These are phyloP conservation scores for Anodontia alba DNA, from an alignment of 2,888 invertebrate genomes.

Conservation along the genomic window DNA sequence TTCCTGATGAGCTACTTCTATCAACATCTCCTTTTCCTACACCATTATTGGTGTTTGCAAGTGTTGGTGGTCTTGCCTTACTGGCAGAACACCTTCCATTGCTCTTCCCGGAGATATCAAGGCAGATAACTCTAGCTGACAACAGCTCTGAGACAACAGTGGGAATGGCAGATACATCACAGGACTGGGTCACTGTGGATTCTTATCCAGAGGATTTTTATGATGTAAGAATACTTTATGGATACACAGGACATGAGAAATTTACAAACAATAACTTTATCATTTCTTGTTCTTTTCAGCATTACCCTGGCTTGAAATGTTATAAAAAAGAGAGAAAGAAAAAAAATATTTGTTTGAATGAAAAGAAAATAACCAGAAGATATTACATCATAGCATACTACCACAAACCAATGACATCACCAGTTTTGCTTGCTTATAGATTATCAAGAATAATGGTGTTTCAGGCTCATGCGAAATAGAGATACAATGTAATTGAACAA, in stretches of 20 bases:
- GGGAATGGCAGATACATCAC: slow-evolving; percentile 39
- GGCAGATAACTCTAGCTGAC: slow-evolving; percentile 84
- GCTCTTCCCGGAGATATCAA: slow-evolving; percentile 92
- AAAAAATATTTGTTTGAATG: no score
- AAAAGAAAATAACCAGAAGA: no score
- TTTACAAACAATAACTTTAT: no score
- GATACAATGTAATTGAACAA: no score
- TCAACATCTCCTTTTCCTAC: slow-evolving; percentile 83
- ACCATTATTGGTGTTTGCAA: slow-evolving; percentile 94
- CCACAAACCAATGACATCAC: no score
- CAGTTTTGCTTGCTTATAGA: no score
- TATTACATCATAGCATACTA: no score
- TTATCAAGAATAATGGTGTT: no score
- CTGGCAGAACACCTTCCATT: slow-evolving; percentile 95
- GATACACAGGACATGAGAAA: not conserved
- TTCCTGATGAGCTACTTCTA: slow-evolving; percentile 77
- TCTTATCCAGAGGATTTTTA: slow-evolving; percentile 75
- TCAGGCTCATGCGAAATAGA: no score
- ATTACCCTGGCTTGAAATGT: no score
- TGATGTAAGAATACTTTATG: slow-evolving; percentile 60
- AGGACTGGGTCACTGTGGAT: slow-evolving; percentile 88
- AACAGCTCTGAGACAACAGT: slow-evolving; percentile 32
- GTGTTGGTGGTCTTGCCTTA: slow-evolving; percentile 94
- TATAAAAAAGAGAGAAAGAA: no score
- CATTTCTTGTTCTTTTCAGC: no score